These are phyloP conservation scores for Drosophila orosa DNA, from an alignment of 1,140 invertebrate species.

Conservation along the genomic window DNA sequence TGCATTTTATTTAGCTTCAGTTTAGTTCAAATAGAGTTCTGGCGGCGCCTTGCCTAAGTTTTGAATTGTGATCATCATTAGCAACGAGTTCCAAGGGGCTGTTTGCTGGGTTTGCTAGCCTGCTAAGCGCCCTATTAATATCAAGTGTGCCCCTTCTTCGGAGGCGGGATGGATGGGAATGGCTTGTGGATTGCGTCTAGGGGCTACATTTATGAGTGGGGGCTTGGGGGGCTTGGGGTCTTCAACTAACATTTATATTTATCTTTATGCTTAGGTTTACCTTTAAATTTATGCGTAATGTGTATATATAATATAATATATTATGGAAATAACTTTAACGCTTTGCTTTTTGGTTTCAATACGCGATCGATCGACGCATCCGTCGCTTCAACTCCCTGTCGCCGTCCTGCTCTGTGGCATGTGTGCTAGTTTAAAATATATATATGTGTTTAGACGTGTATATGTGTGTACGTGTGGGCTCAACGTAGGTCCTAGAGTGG, in stretches of 20 bases:
- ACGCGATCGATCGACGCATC: conserved; percentile 25
- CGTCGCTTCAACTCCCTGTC: conserved; percentile 11
- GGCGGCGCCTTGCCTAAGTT: conserved; percentile 25
- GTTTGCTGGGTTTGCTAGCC: background rate
- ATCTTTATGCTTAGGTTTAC: conserved; percentile 16
- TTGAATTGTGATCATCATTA: conserved; percentile 67
- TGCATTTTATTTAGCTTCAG: conserved; percentile 57
- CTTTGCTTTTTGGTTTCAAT: conserved; percentile 67
- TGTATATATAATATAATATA: conserved; percentile 47
- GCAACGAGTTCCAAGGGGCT: conserved; percentile 38
- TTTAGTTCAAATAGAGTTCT: conserved; percentile 40
- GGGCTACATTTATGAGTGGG: conserved; percentile 44
- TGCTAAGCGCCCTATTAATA: conserved; percentile 11
- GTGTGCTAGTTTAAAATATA: conserved; percentile 48
- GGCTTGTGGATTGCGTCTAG: conserved; percentile 32
- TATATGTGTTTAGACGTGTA: conserved; percentile 37
- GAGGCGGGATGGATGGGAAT: conserved; percentile 25
- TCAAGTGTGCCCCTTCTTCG: conserved; percentile 23
- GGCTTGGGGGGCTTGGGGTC: background rate
- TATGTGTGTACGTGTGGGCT: conserved; percentile 35
- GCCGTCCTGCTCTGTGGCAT: conserved; percentile 23
- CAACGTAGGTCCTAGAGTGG: conserved; percentile 18
- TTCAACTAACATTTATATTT: conserved; percentile 74
- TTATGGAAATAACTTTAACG: conserved; percentile 77
- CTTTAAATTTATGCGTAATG: conserved; percentile 25